Percentiles rank a stretch among this genome's conserved stretches.
phyloP scores from a whole-genome alignment of 2,113 vertebrate species.

The Perca schrenkii region DNA sequence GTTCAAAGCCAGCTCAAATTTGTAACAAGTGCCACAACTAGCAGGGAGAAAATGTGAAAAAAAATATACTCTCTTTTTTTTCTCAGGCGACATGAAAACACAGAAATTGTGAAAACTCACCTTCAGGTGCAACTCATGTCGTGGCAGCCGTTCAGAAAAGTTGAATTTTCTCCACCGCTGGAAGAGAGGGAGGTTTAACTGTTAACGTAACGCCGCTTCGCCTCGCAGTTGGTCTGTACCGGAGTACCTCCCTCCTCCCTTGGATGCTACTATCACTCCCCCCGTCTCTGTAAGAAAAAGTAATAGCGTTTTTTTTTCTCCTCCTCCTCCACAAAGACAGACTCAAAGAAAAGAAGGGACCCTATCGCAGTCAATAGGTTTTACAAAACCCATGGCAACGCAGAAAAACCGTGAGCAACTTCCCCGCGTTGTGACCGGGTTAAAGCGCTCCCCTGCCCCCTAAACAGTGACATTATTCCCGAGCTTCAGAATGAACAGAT shows the following conservation, averaged over 20 bases:
- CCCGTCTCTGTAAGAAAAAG: constrained; percentile 56
- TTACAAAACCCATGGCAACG: constrained; percentile 84
- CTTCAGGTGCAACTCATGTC: constrained; percentile 46
- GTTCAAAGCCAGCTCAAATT: constrained; percentile 1
- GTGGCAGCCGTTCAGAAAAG: constrained; percentile 61
- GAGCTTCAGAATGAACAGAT: constrained; percentile 60
- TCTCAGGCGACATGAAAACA: background rate
- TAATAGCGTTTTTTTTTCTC: constrained; percentile 71
- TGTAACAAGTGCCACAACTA: constrained; percentile 44
- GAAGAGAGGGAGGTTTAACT: constrained; percentile 25
- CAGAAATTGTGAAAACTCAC: constrained; percentile 52
- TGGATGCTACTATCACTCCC: constrained; percentile 57
- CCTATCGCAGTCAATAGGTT: constrained; percentile 82
- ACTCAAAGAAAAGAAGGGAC: constrained; percentile 78
- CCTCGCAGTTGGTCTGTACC: constrained; percentile 48
- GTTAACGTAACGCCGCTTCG: constrained; percentile 37
- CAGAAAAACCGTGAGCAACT: constrained; percentile 79
- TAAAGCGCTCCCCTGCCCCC: constrained; percentile 60
- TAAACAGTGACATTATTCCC: constrained; percentile 76
- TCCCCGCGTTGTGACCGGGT: constrained; percentile 82
- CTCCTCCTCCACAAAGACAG: constrained; percentile 76
- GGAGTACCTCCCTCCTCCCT: constrained; percentile 52
- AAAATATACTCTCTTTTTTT: background rate
- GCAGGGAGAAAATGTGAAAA: background rate
- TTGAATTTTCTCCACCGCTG: constrained; percentile 58